Percentiles rank a stretch among this genome's conserved stretches.
Conservation (phyloP, 1,140 invertebrate genomes). For the Chrysomallon squamiferum region DNA sequence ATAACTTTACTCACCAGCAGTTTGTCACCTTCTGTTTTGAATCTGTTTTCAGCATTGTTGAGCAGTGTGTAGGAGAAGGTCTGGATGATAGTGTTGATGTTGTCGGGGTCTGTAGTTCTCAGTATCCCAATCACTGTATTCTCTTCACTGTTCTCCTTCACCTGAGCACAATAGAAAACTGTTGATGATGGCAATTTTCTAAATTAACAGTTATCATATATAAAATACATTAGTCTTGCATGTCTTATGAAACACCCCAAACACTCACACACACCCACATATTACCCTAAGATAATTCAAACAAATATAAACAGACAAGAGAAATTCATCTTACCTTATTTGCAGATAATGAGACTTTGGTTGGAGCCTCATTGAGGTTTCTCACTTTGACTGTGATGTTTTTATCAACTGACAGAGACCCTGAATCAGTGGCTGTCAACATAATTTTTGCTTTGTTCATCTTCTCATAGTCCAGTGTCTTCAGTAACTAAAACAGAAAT, state of each 20-base stretch:
- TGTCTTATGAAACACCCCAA: too few relatives aligned
- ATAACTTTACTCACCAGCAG: constrained; percentile 15
- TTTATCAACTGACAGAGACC: constrained; percentile 16
- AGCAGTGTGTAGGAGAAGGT: constrained; percentile 26
- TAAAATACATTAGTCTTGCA: too few relatives aligned
- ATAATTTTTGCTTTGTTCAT: constrained; percentile 11
- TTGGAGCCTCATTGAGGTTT: constrained; percentile 36
- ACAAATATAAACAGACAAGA: too few relatives aligned
- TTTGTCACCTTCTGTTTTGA: constrained; percentile 11
- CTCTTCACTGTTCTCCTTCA: constrained; percentile 22
- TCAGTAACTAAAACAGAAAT: constrained; percentile 19
- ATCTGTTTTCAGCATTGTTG: constrained; percentile 16
- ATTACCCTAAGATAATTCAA: too few relatives aligned
- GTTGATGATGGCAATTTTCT: too few relatives aligned
- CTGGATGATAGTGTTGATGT: constrained; percentile 11
- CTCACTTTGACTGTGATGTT: constrained; percentile 21
- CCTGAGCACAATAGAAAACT: too few relatives aligned
- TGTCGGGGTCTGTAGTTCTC: constrained; percentile 30
- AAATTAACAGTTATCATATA: too few relatives aligned
- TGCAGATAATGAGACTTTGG: constrained; percentile 19
- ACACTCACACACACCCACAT: too few relatives aligned
- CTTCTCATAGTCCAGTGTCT: constrained; percentile 30
- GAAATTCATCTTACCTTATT: too few relatives aligned
- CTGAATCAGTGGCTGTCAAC: constrained; percentile 27
- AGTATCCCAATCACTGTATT: constrained; percentile 22